Percentiles rank a stretch among this genome's conserved stretches.
phyloP scores from a whole-genome alignment of 2,797 vertebrate species.

The Heliangelus exortis region DNA sequence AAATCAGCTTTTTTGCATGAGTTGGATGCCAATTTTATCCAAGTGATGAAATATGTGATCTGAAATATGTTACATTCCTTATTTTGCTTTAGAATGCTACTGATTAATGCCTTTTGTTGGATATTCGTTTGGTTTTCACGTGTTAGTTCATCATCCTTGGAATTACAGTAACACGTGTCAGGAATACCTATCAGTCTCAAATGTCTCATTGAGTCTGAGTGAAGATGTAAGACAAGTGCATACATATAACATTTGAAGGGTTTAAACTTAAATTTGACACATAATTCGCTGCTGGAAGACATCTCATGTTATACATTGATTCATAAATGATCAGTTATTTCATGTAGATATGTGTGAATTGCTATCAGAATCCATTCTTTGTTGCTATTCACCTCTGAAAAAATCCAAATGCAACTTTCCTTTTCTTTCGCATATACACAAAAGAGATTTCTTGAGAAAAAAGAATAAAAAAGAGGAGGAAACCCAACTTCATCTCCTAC shows the following conservation, averaged over 20 bases:
- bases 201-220: conserved; percentile 9
- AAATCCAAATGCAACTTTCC: neutral
- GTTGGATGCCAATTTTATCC: neutral
- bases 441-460: neutral
- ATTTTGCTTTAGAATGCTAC: conserved; percentile 14
- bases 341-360: neutral
- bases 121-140: conserved; percentile 1
- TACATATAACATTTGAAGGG: neutral
- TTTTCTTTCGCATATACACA: neutral
- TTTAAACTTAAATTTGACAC: conserved; percentile 8
- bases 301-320: neutral
- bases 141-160: neutral
- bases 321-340: conserved; percentile 53
- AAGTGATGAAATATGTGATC: neutral
- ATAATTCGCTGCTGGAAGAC: neutral
- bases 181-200: conserved; percentile 33
- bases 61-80: neutral
- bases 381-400: neutral
- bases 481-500: neutral
- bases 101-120: conserved; percentile 27
- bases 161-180: conserved; percentile 22
- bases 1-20: neutral
- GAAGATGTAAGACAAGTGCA: conserved; percentile 15
- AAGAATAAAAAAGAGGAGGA: neutral
- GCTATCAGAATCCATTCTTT: neutral